A percentile compares a stretch with the other conserved stretches of the same genome.
Conservation (phyloP, 2,113 vertebrate genomes). For the Sphyrna mokarran region DNA sequence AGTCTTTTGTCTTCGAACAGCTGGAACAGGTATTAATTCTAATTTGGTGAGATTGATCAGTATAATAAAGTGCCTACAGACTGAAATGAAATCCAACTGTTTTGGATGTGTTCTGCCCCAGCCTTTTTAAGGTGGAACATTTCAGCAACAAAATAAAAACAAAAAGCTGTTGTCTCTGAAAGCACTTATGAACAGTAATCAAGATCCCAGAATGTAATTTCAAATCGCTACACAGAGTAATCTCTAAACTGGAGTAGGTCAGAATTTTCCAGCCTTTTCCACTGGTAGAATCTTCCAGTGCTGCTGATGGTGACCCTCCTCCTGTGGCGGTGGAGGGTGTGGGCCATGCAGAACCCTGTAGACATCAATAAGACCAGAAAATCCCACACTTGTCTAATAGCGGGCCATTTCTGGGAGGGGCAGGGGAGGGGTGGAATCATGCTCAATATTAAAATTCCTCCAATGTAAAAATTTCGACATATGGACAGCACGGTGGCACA, state of each 20-base stretch:
- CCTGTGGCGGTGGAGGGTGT: too few species aligned
- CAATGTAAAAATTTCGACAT: neutral
- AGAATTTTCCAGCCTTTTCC: too few species aligned
- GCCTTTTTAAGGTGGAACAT: neutral
- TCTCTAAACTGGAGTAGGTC: neutral
- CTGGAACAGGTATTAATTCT: neutral
- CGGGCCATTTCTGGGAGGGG: too few species aligned
- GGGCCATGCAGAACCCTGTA: too few species aligned
- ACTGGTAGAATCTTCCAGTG: too few species aligned
- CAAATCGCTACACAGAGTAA: neutral
- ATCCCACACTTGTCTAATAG: too few species aligned
- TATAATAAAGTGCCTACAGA: neutral
- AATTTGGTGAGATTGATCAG: neutral
- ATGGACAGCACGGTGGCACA: too few species aligned
- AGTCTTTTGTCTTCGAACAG: neutral
- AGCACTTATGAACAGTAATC: neutral
- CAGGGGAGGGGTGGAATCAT: too few species aligned
- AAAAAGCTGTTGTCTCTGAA: neutral
- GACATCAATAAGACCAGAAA: too few species aligned
- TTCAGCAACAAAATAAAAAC: neutral
- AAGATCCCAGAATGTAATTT: neutral
- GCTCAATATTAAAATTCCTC: neutral
- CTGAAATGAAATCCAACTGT: neutral
- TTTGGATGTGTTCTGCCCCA: neutral
- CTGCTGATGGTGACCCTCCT: too few species aligned